These are phyloP conservation scores for Meloidogyne chitwoodi DNA, from an alignment of 1,140 invertebrate species.

Conservation along the genomic window DNA sequence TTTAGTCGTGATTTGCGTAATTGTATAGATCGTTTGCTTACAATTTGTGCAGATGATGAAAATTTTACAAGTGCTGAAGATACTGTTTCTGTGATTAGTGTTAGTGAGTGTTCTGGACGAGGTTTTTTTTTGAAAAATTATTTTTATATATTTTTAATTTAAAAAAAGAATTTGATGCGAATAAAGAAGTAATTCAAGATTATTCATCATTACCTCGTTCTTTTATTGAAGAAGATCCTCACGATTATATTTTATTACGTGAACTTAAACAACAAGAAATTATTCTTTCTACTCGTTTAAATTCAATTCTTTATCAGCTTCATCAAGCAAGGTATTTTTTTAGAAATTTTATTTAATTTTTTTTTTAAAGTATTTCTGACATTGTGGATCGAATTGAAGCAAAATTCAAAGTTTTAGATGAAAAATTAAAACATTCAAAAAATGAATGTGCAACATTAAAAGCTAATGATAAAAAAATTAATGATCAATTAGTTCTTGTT, in stretches of 20 bases:
- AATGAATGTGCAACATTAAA: constrained; percentile 14
- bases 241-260: constrained; percentile 33
- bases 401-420: constrained; percentile 20
- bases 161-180: constrained; percentile 24
- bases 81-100: constrained; percentile 28
- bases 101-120: constrained; percentile 26
- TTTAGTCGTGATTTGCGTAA: constrained; percentile 30
- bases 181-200: constrained; percentile 19
- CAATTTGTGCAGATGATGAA: constrained; percentile 33
- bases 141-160: background rate
- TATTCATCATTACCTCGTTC: constrained; percentile 4
- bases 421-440: constrained; percentile 15
- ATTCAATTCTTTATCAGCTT: constrained; percentile 32
- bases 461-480: constrained; percentile 12
- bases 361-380: constrained; percentile 24
- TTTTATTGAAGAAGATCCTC: constrained; percentile 29
- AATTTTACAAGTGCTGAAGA: constrained; percentile 17
- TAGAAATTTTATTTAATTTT: constrained; percentile 1
- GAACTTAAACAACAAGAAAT: constrained; percentile 34
- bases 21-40: constrained; percentile 30
- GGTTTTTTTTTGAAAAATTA: background rate
- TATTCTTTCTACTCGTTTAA: constrained; percentile 22
- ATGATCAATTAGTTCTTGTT: constrained; percentile 6
- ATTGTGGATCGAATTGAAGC: constrained; percentile 29
- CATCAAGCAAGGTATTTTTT: constrained; percentile 25